A percentile compares a stretch with the other conserved stretches of the same genome.
Evolutionary conservation across 2,888 invertebrate genomes (phyloP).

Genomic region (Ornithoptera priamus): DNA sequence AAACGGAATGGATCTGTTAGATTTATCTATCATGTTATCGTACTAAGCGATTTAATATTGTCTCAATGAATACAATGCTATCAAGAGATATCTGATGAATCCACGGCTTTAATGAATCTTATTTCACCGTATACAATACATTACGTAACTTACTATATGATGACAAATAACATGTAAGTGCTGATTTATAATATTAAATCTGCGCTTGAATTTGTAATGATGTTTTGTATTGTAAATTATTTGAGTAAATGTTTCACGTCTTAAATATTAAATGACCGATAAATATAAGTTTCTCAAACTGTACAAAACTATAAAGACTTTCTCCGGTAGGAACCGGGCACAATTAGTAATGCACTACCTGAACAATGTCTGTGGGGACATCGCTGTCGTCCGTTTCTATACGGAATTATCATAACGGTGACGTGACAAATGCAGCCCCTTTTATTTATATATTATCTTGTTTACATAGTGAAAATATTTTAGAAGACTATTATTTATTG

Average conservation of each 20-base stretch:
- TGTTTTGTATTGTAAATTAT: conserved; percentile 7
- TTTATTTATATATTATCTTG: conserved; percentile 2
- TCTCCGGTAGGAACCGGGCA: conserved; percentile 65
- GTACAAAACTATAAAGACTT: conserved; percentile 48
- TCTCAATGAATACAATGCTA: conserved; percentile 45
- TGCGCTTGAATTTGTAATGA: conserved; percentile 25
- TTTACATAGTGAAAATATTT: neutral
- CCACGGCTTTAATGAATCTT: conserved; percentile 30
- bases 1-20: no score
- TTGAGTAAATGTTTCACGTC: conserved; percentile 33
- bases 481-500: neutral
- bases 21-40: conserved; percentile 3
- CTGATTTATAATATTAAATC: conserved; percentile 19
- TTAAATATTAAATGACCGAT: conserved; percentile 31
- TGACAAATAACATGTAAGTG: no score
- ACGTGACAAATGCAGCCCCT: conserved; percentile 25
- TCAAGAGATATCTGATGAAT: conserved; percentile 38
- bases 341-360: conserved; percentile 60
- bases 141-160: no score
- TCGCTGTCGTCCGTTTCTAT: conserved; percentile 28
- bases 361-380: conserved; percentile 44
- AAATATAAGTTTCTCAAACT: conserved; percentile 42
- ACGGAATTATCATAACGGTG: conserved; percentile 20
- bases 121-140: neutral
- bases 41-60: conserved; percentile 42